Evolutionary conservation across 2,888 invertebrate species (phyloP), one percentile per base, ranked within the genome.

Genomic region (Torymus aiolomorphi): DNA sequence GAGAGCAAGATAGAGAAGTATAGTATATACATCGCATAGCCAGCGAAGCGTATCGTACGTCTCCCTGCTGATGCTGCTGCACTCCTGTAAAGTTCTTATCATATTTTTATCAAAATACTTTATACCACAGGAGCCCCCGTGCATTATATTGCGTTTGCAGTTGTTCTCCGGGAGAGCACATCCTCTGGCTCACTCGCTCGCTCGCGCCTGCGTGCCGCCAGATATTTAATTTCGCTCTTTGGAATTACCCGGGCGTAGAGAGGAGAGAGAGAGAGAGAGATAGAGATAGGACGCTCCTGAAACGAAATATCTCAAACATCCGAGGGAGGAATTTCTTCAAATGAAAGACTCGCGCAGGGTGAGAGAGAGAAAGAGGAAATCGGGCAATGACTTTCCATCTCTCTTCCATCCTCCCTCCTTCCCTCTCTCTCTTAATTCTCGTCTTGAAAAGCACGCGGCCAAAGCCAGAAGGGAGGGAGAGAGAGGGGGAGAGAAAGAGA

Each of bases 401-500:
- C 57, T 24, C n/a, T 16, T 20, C 42, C 10, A 62, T 54, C 70
- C 49, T 63, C 62, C 54, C 51, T 59, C 56, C 61, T 65, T 31
- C 42, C 8, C 20, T 20, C 61, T 63, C 62, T 65, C 51, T 63
- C 56, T 66, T 65, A 65, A 66, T 75, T 71, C 20, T 71, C 63
- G 24, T 51, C 42, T 31, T 65, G 59, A 69, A 66, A 65, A 67
- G 42, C 42, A 42, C 42, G 42, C 12, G 14, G 59, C 8, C 31
- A 20, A 16, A 18, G 63, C 56, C 2, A 8, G 18, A 14, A 31
- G 11, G 42, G 42, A 18, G 70, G 42, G 20, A 57, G 24, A 63
- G 57, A 73, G 56, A 63, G 66, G 76, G 65, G 18, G 16, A 78
- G 42, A 65, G 77, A 73, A 61, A 66, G 67, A 57, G 42, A 75